Base-by-base conservation (phyloP, 2,113 vertebrate species). In the Lethenteron camtschaticum region DNA sequence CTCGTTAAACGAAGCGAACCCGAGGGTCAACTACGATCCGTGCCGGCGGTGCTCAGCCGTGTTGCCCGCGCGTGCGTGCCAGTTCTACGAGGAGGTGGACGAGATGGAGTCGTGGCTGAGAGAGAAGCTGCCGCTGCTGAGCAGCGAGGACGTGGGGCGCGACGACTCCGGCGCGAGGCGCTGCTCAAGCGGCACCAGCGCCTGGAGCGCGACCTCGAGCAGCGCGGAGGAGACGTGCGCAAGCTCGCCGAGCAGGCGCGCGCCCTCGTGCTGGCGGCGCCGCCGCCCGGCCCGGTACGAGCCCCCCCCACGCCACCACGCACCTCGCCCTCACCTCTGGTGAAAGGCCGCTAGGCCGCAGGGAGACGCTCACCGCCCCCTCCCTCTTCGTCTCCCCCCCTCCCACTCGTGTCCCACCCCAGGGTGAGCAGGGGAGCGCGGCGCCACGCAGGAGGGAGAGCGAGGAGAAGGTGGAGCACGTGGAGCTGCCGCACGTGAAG, bases 71-170 rank as follows among this genome's bases (percentile, higher is more conserved):
- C 41, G 41, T 41, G 41, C 41, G 41, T 41, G 41, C 56, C 74
- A 94, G 90, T 91, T 89, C 74, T 87, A 88, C 72, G 82, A 83
- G 2, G 86, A 89, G 1, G 74, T 77, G 0, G 72, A 75, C 0
- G 88, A 92, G 55, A 85, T 81, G 0, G 75, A 79, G 2, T 85
- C 82, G 0, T 90, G 88, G 89, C 24, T 94, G 72, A 72, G 57
- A 0, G 86, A 88, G 76, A 82, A 70, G 73, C 81, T 79, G 56
- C 81, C 80, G 0, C 76, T 83, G 2, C 75, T 89, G 7, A 77
- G 74, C 74, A 82, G 78, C 69, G 71, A 80, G 12, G 82, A 87
- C 75, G 79, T 78, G 0, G 85, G 85, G 41, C 81, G 81, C 57
- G 83, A 89, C 2, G 85, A 82, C 58, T 81, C 76, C 0, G 81